Evolutionary conservation across 2,113 vertebrate genomes (phyloP).

Genomic region (Capreolus pygargus): DNA sequence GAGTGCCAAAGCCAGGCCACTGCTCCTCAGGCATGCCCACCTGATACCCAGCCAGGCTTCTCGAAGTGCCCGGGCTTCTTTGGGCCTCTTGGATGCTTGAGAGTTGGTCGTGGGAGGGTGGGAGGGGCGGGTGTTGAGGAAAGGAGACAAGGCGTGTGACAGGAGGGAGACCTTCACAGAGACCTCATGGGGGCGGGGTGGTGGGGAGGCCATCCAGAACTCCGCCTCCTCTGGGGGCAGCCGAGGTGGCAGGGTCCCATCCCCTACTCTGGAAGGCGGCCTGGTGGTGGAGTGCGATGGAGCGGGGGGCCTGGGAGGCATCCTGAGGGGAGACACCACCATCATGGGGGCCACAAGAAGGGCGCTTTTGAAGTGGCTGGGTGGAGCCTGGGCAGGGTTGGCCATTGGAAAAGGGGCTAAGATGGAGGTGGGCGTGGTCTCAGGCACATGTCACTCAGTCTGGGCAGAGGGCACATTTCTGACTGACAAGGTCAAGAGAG

Average conservation of each 20-base stretch:
- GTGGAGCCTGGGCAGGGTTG: background rate
- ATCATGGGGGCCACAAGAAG: too few species aligned
- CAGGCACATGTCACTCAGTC: too few species aligned
- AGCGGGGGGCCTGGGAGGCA: background rate
- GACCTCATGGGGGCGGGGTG: background rate
- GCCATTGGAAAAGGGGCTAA: too few species aligned
- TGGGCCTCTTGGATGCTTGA: background rate
- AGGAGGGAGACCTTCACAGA: background rate
- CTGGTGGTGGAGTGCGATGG: background rate
- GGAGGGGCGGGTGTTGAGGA: too few species aligned
- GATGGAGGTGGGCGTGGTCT: too few species aligned
- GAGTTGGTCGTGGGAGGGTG: rapidly evolving
- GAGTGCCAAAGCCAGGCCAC: background rate
- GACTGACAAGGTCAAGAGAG: rapidly evolving
- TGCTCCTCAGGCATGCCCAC: background rate
- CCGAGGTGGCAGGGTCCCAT: rapidly evolving
- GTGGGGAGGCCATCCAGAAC: background rate
- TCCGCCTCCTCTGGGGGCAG: background rate
- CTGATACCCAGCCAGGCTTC: background rate
- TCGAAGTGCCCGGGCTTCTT: background rate
- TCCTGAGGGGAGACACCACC: too few species aligned
- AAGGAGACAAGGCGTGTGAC: background rate
- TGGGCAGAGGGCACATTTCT: background rate
- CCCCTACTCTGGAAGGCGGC: rapidly evolving
- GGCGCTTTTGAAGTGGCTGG: background rate